Conservation (phyloP, 2,888 invertebrate genomes). For the Sthenelais limicola region DNA sequence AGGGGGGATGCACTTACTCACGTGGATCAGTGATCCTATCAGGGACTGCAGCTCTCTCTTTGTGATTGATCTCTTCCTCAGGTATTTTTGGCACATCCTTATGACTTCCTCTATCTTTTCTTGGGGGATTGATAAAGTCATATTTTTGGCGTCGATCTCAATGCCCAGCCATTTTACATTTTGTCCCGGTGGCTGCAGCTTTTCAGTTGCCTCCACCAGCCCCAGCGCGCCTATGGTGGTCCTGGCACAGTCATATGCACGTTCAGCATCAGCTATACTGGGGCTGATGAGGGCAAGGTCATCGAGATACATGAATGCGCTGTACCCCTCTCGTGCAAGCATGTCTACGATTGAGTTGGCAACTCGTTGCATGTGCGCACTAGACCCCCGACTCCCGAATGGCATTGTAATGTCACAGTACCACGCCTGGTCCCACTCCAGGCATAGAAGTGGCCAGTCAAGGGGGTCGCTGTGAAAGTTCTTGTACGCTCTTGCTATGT, state of each 20-base stretch:
- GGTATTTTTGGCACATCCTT: background rate
- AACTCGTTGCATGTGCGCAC: background rate
- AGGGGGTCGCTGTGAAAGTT: background rate
- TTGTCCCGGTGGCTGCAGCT: background rate
- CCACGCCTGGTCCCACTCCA: background rate
- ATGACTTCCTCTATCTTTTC: background rate
- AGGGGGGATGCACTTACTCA: background rate
- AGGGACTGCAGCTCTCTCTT: background rate
- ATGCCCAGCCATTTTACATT: slow-evolving; percentile 1
- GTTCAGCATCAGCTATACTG: background rate
- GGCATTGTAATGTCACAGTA: background rate
- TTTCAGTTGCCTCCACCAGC: background rate
- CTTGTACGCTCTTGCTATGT: background rate
- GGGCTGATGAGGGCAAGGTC: background rate
- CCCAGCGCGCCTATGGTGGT: background rate
- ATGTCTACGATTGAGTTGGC: slow-evolving; percentile 8
- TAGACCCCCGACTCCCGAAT: background rate
- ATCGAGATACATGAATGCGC: slow-evolving; percentile 2
- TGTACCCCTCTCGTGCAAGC: background rate
- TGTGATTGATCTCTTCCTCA: background rate
- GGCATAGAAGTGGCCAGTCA: slow-evolving; percentile 4
- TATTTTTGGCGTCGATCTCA: background rate
- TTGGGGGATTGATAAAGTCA: background rate
- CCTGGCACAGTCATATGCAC: background rate
- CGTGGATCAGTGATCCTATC: background rate